A percentile compares a stretch with the other conserved stretches of the same genome.
Conservation (phyloP, 1,140 invertebrate genomes). For the Tetramorium parvispinum region DNA sequence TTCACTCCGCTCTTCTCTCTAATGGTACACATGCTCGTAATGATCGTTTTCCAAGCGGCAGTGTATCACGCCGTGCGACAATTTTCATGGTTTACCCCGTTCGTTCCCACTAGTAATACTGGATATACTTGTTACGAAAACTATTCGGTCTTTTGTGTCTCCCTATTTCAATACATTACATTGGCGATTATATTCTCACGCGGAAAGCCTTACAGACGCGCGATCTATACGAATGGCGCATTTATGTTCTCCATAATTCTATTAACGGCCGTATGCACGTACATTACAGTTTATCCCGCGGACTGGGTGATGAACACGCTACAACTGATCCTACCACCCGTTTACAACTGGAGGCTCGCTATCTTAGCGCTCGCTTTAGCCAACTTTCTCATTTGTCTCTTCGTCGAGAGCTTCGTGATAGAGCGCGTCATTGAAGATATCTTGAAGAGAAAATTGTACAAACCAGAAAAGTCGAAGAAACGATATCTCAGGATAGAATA, state of each 20-base stretch:
- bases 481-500: constrained; percentile 85
- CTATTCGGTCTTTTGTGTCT: constrained; percentile 94
- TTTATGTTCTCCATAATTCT: constrained; percentile 89
- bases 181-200: constrained; percentile 96
- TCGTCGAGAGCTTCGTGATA: constrained; percentile 88
- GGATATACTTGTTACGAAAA: constrained; percentile 91
- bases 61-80: constrained; percentile 88
- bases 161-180: constrained; percentile 97
- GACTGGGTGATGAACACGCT: constrained; percentile 88
- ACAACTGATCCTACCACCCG: constrained; percentile 89
- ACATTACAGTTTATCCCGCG: constrained; percentile 90
- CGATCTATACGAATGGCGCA: constrained; percentile 92
- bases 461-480: constrained; percentile 86
- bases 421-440: constrained; percentile 87
- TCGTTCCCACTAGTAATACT: constrained; percentile 84
- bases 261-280: constrained; percentile 88
- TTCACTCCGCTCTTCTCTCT: constrained; percentile 89
- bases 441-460: constrained; percentile 86
- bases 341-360: constrained; percentile 87
- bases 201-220: constrained; percentile 94
- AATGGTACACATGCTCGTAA: constrained; percentile 91
- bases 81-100: constrained; percentile 91
- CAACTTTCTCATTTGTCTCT: constrained; percentile 88
- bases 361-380: constrained; percentile 87
- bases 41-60: constrained; percentile 89